Conservation (phyloP, 2,113 vertebrate species). For the Nerophis ophidion region DNA sequence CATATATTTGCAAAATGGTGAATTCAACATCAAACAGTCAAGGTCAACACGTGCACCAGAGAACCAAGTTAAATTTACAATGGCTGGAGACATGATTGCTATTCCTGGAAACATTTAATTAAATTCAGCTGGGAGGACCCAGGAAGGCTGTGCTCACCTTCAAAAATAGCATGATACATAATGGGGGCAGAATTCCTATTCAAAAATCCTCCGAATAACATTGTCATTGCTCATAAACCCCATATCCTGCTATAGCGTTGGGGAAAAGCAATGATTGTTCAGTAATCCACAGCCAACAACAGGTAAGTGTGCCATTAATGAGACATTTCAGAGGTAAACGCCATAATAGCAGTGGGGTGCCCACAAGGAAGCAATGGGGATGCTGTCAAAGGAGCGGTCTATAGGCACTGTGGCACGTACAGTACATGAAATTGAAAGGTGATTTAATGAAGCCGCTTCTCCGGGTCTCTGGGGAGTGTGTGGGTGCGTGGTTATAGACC, state of each 20-base stretch:
- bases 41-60: not conserved
- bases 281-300: not conserved
- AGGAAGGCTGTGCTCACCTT: conserved; percentile 31
- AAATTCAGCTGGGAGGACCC: conserved; percentile 36
- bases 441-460: conserved; percentile 55
- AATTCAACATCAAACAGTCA: not conserved
- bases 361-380: not conserved
- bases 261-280: conserved; percentile 5
- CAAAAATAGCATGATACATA: conserved; percentile 45
- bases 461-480: conserved; percentile 53
- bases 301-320: not conserved
- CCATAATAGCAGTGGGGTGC: conserved; percentile 16
- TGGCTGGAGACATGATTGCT: conserved; percentile 18
- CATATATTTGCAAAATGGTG: not conserved
- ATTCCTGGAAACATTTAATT: conserved; percentile 47
- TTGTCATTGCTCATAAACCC: conserved; percentile 26
- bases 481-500: conserved; percentile 59
- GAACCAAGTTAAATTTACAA: conserved; percentile 18
- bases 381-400: conserved; percentile 23
- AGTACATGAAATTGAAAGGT: conserved; percentile 41
- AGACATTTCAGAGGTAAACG: conserved; percentile 17
- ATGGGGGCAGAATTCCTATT: conserved; percentile 1
- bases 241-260: conserved; percentile 10
- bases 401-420: conserved; percentile 29
- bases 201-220: conserved; percentile 53